Conservation (phyloP, 2,797 vertebrate species). For the Chelonia mydas region DNA sequence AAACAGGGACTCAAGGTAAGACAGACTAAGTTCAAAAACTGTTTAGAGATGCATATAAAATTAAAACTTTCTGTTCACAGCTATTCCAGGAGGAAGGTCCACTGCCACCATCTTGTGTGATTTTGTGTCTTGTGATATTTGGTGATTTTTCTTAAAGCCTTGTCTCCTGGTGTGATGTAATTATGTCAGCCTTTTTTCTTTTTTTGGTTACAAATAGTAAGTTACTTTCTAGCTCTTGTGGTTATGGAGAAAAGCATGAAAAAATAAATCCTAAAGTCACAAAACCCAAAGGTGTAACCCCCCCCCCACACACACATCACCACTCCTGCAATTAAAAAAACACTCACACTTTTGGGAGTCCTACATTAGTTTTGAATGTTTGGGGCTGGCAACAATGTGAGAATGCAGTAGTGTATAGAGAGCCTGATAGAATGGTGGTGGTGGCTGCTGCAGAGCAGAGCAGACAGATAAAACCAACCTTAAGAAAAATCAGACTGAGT, state of each 20-base stretch:
- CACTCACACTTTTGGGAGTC: background rate
- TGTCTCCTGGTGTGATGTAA: background rate
- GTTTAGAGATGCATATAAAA: background rate
- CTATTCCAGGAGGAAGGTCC: background rate
- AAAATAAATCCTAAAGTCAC: background rate
- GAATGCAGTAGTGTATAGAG: too few species aligned
- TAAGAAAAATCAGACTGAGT: background rate
- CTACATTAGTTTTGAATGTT: background rate
- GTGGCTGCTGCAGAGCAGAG: background rate
- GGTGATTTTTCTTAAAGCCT: background rate
- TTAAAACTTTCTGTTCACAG: background rate
- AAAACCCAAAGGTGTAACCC: too few species aligned
- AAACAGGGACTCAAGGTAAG: background rate
- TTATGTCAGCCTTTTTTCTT: background rate
- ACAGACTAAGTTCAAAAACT: background rate
- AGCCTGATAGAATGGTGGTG: background rate
- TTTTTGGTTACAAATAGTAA: background rate
- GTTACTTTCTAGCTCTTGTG: background rate
- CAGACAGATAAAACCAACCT: background rate
- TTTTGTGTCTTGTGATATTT: background rate
- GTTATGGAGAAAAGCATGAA: background rate
- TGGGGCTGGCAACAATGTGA: too few species aligned
- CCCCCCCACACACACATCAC: too few species aligned
- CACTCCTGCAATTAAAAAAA: background rate
- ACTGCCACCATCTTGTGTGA: background rate